Conservation (phyloP, 2,888 invertebrate species). For the Melanargia galathea region DNA sequence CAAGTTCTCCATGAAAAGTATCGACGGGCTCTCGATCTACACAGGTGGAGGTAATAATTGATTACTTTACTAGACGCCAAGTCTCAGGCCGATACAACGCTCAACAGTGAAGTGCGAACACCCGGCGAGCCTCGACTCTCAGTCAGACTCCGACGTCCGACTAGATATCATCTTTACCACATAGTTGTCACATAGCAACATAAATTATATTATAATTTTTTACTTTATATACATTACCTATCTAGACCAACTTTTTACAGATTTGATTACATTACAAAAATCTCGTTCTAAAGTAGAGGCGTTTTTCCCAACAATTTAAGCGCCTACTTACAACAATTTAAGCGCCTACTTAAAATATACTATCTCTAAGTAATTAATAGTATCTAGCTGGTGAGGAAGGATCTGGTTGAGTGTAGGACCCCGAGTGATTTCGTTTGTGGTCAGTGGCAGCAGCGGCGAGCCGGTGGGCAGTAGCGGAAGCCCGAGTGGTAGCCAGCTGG, state of each 20-base stretch:
- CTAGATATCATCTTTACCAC: not conserved
- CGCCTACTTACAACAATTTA: no score
- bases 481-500: no score
- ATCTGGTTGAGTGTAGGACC: not conserved
- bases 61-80: not conserved
- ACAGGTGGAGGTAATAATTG: not conserved
- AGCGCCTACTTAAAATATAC: no score
- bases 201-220: not conserved
- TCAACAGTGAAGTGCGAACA: not conserved
- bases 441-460: no score
- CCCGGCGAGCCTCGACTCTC: not conserved
- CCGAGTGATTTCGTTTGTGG: not conserved
- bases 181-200: not conserved
- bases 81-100: not conserved
- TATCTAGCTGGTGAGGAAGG: not conserved
- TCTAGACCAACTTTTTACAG: no score
- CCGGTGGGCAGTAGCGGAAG: no score
- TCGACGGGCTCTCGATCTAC: not conserved
- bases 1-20: not conserved
- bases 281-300: not conserved
- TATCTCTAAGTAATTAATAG: no score
- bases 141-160: not conserved
- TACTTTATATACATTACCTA: not conserved
- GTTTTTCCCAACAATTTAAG: no score
- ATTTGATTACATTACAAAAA: not conserved